Conservation (phyloP, 2,797 vertebrate species). For the Tokudaia muenninki region DNA sequence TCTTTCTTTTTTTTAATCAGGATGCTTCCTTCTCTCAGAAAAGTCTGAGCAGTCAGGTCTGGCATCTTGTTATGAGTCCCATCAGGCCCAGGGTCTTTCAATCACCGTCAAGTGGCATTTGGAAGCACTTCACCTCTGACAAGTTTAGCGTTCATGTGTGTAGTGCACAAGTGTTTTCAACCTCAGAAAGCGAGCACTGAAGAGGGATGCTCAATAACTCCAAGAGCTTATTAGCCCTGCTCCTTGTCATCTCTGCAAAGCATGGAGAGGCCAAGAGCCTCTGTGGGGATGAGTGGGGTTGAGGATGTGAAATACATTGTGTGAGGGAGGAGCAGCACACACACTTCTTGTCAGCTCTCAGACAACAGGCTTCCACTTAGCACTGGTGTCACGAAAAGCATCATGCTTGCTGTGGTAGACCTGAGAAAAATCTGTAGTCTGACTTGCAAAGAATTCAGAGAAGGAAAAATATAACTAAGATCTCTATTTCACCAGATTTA, state of each 20-base stretch:
- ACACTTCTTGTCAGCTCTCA: slow-evolving; percentile 44
- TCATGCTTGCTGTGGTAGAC: neutral
- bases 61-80: slow-evolving; percentile 69
- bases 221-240: slow-evolving; percentile 73
- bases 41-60: slow-evolving; percentile 59
- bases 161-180: slow-evolving; percentile 77
- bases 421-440: slow-evolving; percentile 8
- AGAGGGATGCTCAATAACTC: slow-evolving; percentile 77
- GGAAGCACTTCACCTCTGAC: slow-evolving; percentile 83
- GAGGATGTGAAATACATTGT: slow-evolving; percentile 69
- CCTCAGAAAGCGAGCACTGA: slow-evolving; percentile 72
- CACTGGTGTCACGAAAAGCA: slow-evolving; percentile 55
- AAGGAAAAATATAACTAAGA: slow-evolving; percentile 27
- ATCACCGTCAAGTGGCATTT: slow-evolving; percentile 80
- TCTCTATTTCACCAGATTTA: neutral
- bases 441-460: slow-evolving; percentile 54
- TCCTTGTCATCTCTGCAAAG: slow-evolving; percentile 67
- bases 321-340: slow-evolving; percentile 60
- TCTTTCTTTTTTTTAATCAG: neutral
- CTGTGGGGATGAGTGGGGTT: slow-evolving; percentile 68
- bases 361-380: slow-evolving; percentile 24
- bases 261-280: slow-evolving; percentile 66
- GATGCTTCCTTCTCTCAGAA: slow-evolving; percentile 45
- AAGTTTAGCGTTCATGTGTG: slow-evolving; percentile 69
- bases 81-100: slow-evolving; percentile 73